Percentiles rank a stretch among this genome's conserved stretches.
Conservation (phyloP, 1,140 invertebrate species). For the Dendroctonus ponderosae region DNA sequence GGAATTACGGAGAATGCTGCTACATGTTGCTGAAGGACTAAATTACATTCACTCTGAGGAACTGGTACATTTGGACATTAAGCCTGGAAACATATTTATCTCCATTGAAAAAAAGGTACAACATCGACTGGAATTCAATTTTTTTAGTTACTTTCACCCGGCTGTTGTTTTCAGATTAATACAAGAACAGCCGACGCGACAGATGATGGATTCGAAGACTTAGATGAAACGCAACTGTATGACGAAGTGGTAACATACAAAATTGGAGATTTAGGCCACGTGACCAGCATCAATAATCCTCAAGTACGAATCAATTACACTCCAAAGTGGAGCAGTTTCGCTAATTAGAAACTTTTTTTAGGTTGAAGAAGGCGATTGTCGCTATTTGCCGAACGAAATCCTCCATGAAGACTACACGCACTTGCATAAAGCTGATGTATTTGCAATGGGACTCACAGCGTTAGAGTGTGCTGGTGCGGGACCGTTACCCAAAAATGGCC, state of each 20-base stretch:
- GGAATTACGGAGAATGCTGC: constrained; percentile 47
- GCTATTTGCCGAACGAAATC: constrained; percentile 84
- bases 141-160: no score
- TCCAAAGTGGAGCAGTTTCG: background rate
- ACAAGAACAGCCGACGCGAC: constrained; percentile 58
- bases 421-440: constrained; percentile 86
- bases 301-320: constrained; percentile 46
- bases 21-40: constrained; percentile 73
- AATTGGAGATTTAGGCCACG: constrained; percentile 81
- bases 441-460: constrained; percentile 79
- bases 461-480: constrained; percentile 77
- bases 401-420: constrained; percentile 77
- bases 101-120: constrained; percentile 60
- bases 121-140: background rate
- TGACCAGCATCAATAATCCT: constrained; percentile 78
- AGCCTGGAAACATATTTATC: constrained; percentile 89
- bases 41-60: constrained; percentile 84
- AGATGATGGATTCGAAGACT: constrained; percentile 82
- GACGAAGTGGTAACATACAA: constrained; percentile 79
- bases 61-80: constrained; percentile 90
- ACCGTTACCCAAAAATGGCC: constrained; percentile 84
- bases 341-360: constrained; percentile 9
- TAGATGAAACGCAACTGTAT: constrained; percentile 72
- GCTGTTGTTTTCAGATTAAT: constrained; percentile 22
- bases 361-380: constrained; percentile 92